These are phyloP conservation scores for Paramormyrops kingsleyae DNA, from an alignment of 2,113 vertebrate species.

Conservation along the genomic window DNA sequence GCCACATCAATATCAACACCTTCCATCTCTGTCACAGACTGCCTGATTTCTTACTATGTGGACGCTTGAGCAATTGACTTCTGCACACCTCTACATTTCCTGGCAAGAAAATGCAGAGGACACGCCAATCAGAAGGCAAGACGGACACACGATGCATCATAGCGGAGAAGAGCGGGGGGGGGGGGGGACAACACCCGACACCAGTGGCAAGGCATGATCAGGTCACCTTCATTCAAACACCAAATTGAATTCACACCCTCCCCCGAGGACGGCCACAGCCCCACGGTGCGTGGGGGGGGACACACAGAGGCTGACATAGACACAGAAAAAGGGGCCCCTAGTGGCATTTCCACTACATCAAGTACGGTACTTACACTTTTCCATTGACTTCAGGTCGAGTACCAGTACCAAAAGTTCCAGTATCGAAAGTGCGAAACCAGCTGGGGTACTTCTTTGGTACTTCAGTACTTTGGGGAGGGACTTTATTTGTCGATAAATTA, in stretches of 20 bases:
- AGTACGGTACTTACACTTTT: too few species aligned
- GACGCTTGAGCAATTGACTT: neutral
- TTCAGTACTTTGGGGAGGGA: too few species aligned
- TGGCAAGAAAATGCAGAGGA: neutral
- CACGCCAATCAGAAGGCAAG: neutral
- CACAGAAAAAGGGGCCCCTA: neutral
- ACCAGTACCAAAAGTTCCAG: too few species aligned
- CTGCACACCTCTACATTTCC: neutral
- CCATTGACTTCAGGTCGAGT: too few species aligned
- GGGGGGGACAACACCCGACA: too few species aligned
- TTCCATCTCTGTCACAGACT: neutral
- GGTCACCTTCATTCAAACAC: neutral
- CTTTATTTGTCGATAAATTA: too few species aligned
- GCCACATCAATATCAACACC: neutral
- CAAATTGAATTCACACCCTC: neutral
- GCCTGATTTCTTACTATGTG: neutral
- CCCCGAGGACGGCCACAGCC: neutral
- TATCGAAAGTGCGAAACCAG: too few species aligned
- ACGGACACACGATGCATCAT: neutral
- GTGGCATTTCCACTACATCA: too few species aligned
- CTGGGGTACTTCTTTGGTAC: too few species aligned
- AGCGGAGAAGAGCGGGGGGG: neutral
- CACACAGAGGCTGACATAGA: neutral
- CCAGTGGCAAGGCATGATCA: neutral
- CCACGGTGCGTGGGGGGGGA: neutral